Percentiles rank a stretch among this genome's conserved stretches.
Conservation (phyloP, 2,113 vertebrate genomes). For the Labeo catla region DNA sequence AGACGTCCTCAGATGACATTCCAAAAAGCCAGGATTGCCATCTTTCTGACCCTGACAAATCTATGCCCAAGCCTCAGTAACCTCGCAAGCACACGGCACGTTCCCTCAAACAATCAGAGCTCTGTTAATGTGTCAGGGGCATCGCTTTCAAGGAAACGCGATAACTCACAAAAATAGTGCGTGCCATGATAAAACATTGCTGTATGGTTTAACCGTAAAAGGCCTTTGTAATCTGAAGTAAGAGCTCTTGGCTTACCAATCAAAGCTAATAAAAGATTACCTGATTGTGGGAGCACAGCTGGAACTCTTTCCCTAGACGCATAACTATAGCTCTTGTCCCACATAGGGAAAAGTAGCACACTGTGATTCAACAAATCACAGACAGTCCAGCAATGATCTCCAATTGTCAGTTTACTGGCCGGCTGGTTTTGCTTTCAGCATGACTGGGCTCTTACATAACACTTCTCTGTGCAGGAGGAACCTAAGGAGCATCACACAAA, state of each 20-base stretch:
- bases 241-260: not conserved
- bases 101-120: not conserved
- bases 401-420: not conserved
- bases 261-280: not conserved
- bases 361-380: not conserved
- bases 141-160: not conserved
- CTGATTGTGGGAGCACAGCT: not conserved
- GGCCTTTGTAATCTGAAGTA: not conserved
- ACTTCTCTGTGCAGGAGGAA: not conserved
- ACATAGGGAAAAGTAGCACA: not conserved
- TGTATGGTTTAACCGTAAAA: not conserved
- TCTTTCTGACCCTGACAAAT: not conserved
- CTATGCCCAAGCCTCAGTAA: not conserved
- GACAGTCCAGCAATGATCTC: not conserved
- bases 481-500: not conserved
- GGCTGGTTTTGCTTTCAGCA: constrained; percentile 22
- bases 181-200: not conserved
- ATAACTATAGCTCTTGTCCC: not conserved
- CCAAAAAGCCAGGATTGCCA: not conserved
- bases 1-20: not conserved
- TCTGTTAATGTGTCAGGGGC: not conserved
- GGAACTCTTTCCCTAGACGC: not conserved
- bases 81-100: not conserved
- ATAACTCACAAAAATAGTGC: not conserved
- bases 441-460: constrained; percentile 26